Evolutionary conservation across 1,140 invertebrate species (phyloP).

Genomic region (Drosophila serrata): DNA sequence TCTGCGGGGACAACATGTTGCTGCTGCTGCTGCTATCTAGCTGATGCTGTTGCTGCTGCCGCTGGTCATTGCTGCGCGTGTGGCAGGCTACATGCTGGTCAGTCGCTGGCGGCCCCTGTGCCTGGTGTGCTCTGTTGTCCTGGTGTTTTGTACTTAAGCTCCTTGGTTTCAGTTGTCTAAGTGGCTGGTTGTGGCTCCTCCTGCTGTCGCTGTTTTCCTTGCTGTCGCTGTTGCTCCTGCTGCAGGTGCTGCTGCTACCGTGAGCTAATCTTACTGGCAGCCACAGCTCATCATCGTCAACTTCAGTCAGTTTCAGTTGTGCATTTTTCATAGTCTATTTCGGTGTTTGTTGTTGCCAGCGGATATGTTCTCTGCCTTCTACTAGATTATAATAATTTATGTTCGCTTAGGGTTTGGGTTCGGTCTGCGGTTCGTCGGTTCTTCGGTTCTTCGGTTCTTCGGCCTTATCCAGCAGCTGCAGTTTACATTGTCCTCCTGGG

Average conservation of each 20-base stretch:
- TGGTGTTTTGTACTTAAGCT: constrained; percentile 78
- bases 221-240: constrained; percentile 29
- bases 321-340: constrained; percentile 84
- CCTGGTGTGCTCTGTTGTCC: constrained; percentile 39
- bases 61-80: constrained; percentile 38
- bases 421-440: no score
- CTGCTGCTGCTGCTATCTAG: constrained; percentile 40
- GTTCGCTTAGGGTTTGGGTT: constrained; percentile 21
- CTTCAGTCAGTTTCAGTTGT: constrained; percentile 81
- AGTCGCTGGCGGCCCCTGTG: constrained; percentile 30
- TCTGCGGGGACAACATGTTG: constrained; percentile 50
- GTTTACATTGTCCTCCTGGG: constrained; percentile 65
- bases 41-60: constrained; percentile 40
- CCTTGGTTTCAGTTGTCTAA: constrained; percentile 71
- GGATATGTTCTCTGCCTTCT: constrained; percentile 63
- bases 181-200: constrained; percentile 44
- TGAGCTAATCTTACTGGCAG: constrained; percentile 58
- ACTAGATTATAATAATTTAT: constrained; percentile 42
- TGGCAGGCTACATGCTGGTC: constrained; percentile 48
- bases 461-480: constrained; percentile 43
- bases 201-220: constrained; percentile 29
- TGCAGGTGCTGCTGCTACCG: constrained; percentile 43
- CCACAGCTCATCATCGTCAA: constrained; percentile 79
- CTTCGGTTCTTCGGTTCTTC: constrained; percentile 21
- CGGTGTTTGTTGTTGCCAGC: constrained; percentile 74